phyloP scores from a whole-genome alignment of 1,140 invertebrate species.

The Drosophila erecta region DNA sequence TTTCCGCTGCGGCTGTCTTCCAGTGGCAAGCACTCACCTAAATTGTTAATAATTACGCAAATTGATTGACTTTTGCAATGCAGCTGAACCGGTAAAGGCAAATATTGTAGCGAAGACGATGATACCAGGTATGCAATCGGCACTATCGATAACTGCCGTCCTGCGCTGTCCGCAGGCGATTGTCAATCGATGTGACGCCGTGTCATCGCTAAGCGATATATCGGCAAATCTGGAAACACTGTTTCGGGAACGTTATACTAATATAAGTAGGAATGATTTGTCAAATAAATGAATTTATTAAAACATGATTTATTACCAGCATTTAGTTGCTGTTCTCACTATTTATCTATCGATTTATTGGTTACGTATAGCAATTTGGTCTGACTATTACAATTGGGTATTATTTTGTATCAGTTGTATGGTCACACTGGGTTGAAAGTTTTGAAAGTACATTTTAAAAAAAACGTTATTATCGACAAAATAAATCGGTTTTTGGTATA shows the following conservation, averaged over 20 bases:
- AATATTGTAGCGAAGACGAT: constrained; percentile 49
- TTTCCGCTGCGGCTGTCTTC: neutral
- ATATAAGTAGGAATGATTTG: no score
- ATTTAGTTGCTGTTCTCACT: no score
- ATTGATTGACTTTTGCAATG: constrained; percentile 42
- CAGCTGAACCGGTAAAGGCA: constrained; percentile 54
- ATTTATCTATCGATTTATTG: no score
- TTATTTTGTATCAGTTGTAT: neutral
- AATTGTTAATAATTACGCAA: constrained; percentile 43
- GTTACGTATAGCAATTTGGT: no score
- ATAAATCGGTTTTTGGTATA: neutral
- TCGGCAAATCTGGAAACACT: neutral
- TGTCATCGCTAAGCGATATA: constrained; percentile 9
- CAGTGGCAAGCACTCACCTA: constrained; percentile 38
- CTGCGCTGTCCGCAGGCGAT: constrained; percentile 6
- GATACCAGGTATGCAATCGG: constrained; percentile 39
- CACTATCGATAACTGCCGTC: constrained; percentile 28
- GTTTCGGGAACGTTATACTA: neutral
- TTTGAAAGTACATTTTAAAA: neutral
- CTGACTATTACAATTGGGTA: neutral
- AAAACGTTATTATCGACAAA: neutral
- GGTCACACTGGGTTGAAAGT: neutral
- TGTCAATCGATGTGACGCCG: neutral
- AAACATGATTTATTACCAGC: no score
- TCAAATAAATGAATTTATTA: no score